Evolutionary conservation across 1,140 invertebrate species (phyloP).

Genomic region (Odontomachus brunneus): DNA sequence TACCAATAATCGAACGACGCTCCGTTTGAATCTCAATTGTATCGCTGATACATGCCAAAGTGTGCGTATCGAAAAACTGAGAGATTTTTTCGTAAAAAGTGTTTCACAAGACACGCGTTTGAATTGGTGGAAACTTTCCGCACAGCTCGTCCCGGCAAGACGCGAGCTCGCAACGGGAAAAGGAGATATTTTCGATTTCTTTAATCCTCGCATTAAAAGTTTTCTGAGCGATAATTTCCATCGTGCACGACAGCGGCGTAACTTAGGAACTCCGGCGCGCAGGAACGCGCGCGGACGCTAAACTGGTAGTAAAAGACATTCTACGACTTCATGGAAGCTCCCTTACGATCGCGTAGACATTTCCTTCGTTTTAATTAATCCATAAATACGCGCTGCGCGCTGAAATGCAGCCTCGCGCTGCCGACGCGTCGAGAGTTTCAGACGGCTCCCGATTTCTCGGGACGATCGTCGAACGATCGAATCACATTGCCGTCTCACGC

Average conservation of each 20-base stretch:
- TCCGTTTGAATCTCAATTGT: conserved; percentile 4
- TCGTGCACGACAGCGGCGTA: conserved; percentile 31
- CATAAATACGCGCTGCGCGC: conserved; percentile 33
- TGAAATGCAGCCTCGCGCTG: conserved; percentile 15
- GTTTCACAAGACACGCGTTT: neutral
- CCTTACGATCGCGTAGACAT: conserved; percentile 31
- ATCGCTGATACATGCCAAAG: neutral
- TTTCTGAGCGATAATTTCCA: conserved; percentile 2
- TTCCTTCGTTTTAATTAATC: conserved; percentile 51
- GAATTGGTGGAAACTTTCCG: neutral
- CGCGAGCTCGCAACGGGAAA: neutral
- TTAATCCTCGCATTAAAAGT: conserved; percentile 40
- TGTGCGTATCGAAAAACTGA: neutral
- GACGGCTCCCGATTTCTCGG: neutral
- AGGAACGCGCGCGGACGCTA: conserved; percentile 26
- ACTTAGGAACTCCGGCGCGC: conserved; percentile 41
- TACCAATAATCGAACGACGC: neutral
- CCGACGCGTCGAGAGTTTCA: neutral
- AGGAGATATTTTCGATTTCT: conserved; percentile 27
- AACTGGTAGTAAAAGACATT: conserved; percentile 50
- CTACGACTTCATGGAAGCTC: conserved; percentile 35
- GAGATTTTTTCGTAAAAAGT: neutral
- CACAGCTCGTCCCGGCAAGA: neutral
- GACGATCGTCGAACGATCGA: conserved; percentile 11
- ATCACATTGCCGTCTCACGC: neutral